phyloP scores from a whole-genome alignment of 2,113 vertebrate genomes.

The Synchiropus splendidus region DNA sequence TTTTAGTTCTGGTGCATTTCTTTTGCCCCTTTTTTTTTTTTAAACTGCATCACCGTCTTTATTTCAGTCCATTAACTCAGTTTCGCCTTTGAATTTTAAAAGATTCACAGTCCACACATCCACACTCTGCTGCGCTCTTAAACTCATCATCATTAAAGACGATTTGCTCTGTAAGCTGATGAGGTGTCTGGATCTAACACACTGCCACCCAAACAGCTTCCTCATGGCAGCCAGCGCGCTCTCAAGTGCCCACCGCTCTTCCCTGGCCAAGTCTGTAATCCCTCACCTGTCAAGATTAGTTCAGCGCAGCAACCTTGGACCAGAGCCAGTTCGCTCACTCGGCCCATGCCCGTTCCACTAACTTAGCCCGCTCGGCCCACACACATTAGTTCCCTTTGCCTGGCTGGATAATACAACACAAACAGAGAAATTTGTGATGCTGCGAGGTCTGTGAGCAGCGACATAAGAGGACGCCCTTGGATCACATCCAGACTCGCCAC shows the following conservation, averaged over 20 bases:
- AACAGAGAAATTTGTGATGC: no score
- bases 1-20: no score
- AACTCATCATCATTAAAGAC: slow-evolving; percentile 21
- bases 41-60: neutral
- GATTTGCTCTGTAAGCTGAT: slow-evolving; percentile 15
- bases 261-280: slow-evolving; percentile 31
- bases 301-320: slow-evolving; percentile 33
- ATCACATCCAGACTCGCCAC: no score
- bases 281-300: slow-evolving; percentile 43
- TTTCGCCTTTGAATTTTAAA: no score
- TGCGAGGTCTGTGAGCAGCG: no score
- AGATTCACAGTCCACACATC: neutral
- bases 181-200: slow-evolving; percentile 20
- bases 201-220: slow-evolving; percentile 20
- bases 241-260: slow-evolving; percentile 27
- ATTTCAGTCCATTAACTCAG: no score
- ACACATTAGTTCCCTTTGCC: slow-evolving; percentile 6
- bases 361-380: slow-evolving; percentile 20
- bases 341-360: slow-evolving; percentile 15
- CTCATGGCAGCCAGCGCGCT: slow-evolving; percentile 23
- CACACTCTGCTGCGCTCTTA: slow-evolving; percentile 6
- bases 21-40: neutral
- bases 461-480: no score
- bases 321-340: slow-evolving; percentile 36
- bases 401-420: no score